Base-by-base conservation (phyloP, 2,888 invertebrate species). In the Harpalus rubripes region DNA sequence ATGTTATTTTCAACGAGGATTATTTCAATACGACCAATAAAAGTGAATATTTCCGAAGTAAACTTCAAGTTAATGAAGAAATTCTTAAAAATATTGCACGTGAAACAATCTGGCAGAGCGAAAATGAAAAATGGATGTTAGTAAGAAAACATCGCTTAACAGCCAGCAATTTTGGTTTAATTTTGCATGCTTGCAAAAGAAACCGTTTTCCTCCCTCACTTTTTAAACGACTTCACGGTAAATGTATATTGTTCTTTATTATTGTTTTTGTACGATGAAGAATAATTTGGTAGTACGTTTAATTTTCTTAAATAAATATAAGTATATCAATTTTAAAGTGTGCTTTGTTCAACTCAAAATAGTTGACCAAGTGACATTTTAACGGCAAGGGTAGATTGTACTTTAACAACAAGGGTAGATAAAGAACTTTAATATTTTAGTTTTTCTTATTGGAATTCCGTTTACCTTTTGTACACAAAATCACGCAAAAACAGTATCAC, bases 1-100 rank as follows among this genome's bases (percentile, higher is more conserved):
- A 58, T 58, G 15, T 58, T 16, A 16, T 58, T 16, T 58, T 58
- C 16, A 10, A 15, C 7, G n/a, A 58, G 1, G 58, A 58, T 58
- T 58, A 15, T 58, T 58, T 58, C 16, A 2, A 16, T 0, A 5
- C n/a, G 7, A 58, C 58, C 0, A 58, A 58, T 58, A 58, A 58
- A 7, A 1, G n/a, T 1, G 58, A 58, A 58, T 58, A 58, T 58
- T 58, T 58, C 1, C 0, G 7, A 15, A 15, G 1, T 15, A 58
- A 58, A 58, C 16, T 58, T 58, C 58, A 16, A 16, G n/a, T 16
- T 58, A 58, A n/a, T 15, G 58, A 58, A 58, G 16, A 58, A 58
- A 58, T n/a, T 58, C 1, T 44, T 2, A 44, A 44, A 44, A 58
- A 58, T n/a, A 16, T 58, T 58, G 58, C 58, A 16, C 7, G 1